A percentile compares a stretch with the other conserved stretches of the same genome.
Conservation (phyloP, 1,140 invertebrate genomes). For the Drosophila willistoni region DNA sequence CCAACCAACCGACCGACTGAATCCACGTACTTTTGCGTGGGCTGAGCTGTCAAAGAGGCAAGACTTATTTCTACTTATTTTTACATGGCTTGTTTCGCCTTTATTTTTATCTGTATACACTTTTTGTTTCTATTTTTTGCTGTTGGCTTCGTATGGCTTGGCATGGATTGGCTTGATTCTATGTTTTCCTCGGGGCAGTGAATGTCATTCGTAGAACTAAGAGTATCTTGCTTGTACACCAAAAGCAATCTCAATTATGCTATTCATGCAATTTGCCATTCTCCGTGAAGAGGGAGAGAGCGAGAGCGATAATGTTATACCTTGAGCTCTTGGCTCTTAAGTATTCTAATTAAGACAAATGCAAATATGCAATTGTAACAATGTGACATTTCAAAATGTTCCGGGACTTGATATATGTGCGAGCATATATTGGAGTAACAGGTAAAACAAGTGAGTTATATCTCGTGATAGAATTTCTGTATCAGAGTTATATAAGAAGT, state of each 20-base stretch:
- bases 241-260: constrained; percentile 42
- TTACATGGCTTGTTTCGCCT: constrained; percentile 61
- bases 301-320: not conserved
- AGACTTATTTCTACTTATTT: constrained; percentile 80
- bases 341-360: constrained; percentile 14
- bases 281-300: too few relatives aligned
- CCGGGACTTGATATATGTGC: constrained; percentile 1
- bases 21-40: constrained; percentile 67
- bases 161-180: constrained; percentile 65
- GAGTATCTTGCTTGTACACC: constrained; percentile 47
- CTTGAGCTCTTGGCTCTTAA: not conserved
- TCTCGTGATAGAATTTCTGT: too few relatives aligned
- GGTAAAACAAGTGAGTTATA: too few relatives aligned
- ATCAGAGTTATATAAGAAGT: too few relatives aligned
- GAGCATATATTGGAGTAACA: too few relatives aligned
- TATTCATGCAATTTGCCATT: constrained; percentile 9
- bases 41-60: constrained; percentile 78
- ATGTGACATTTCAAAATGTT: not conserved
- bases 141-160: constrained; percentile 20
- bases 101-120: constrained; percentile 23
- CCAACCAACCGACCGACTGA: constrained; percentile 8
- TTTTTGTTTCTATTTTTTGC: constrained; percentile 32
- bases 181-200: constrained; percentile 62
- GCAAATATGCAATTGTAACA: constrained; percentile 7
- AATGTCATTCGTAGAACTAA: constrained; percentile 60